phyloP scores from a whole-genome alignment of 2,113 vertebrate species.

The Amphilophus citrinellus region DNA sequence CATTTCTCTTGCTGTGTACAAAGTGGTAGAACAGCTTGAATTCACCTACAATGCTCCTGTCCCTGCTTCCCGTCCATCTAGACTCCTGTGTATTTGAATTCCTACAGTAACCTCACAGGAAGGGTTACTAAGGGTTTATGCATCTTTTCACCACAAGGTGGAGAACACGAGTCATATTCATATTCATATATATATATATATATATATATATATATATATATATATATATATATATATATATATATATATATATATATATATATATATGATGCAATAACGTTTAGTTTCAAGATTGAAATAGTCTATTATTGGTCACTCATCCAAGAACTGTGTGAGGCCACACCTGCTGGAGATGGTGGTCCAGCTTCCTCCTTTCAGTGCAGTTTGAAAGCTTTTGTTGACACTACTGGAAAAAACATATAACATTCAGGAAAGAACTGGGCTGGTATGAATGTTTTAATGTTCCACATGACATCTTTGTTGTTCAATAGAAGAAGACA shows the following conservation, averaged over 20 bases:
- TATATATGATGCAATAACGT: too few relatives aligned
- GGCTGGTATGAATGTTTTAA: constrained; percentile 43
- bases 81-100: background rate
- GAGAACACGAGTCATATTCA: constrained; percentile 18
- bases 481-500: too few relatives aligned
- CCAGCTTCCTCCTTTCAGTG: constrained; percentile 95
- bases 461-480: too few relatives aligned
- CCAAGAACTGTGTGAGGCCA: constrained; percentile 91
- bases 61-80: background rate
- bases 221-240: too few relatives aligned
- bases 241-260: too few relatives aligned
- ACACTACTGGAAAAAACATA: constrained; percentile 37
- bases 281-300: too few relatives aligned
- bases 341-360: constrained; percentile 98
- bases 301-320: constrained; percentile 31
- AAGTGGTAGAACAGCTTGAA: too few relatives aligned
- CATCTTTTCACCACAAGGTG: constrained; percentile 49
- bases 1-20: too few relatives aligned
- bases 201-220: too few relatives aligned
- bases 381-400: constrained; percentile 88
- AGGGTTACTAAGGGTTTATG: background rate
- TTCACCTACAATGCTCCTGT: too few relatives aligned
- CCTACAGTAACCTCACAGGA: background rate
- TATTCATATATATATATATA: too few relatives aligned
- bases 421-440: constrained; percentile 49